phyloP scores from a whole-genome alignment of 2,113 vertebrate species.

The cattle (Bos taurus) region DNA sequence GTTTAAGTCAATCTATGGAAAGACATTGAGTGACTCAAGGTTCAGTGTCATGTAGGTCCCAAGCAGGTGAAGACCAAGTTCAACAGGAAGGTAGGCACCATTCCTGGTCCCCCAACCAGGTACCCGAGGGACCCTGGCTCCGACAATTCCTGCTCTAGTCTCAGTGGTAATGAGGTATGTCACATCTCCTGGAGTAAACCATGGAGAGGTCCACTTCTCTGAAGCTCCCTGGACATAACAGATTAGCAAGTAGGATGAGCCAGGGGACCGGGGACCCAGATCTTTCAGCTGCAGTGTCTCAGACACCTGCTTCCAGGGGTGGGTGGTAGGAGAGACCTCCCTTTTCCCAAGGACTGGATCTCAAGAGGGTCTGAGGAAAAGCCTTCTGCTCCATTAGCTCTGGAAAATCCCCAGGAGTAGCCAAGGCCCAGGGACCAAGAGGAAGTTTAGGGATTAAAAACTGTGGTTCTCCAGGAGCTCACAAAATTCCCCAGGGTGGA shows the following conservation, averaged over 20 bases:
- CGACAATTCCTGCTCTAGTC: not conserved
- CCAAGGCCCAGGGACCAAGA: not conserved
- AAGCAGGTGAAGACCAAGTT: too few species aligned
- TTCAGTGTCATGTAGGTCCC: not conserved
- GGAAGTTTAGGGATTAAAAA: not conserved
- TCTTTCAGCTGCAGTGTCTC: rapidly evolving
- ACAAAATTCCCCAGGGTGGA: not conserved
- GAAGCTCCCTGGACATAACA: not conserved
- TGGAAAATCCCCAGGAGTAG: not conserved
- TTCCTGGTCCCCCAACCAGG: not conserved
- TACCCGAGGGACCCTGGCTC: too few species aligned
- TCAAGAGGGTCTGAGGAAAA: not conserved
- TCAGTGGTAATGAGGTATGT: too few species aligned
- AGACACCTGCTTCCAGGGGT: not conserved
- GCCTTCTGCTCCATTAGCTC: not conserved
- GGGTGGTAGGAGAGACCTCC: not conserved
- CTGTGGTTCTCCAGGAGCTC: not conserved
- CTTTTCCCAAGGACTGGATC: not conserved
- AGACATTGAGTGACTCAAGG: not conserved
- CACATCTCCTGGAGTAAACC: not conserved
- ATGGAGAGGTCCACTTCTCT: not conserved
- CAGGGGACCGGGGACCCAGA: not conserved
- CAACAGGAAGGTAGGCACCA: not conserved
- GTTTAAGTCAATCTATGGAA: not conserved
- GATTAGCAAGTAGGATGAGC: not conserved